A percentile compares a stretch with the other conserved stretches of the same genome.
phyloP scores from a whole-genome alignment of 2,113 vertebrate genomes.

The Geococcyx californianus region DNA sequence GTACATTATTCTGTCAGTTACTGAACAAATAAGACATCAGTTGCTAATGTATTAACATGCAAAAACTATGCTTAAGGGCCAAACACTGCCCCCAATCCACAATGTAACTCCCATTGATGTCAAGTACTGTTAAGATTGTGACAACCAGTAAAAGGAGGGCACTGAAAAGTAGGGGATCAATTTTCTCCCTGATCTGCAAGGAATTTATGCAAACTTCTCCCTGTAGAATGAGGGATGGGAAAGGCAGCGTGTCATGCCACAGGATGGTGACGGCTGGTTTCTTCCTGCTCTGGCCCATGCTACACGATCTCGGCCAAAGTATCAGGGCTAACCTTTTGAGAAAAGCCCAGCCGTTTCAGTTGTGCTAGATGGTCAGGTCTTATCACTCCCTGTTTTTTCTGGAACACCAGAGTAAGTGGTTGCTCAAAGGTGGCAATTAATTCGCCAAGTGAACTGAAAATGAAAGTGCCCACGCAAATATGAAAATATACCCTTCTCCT shows the following conservation, averaged over 20 bases:
- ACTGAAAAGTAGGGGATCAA: slow-evolving; percentile 52
- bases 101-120: slow-evolving; percentile 69
- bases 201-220: slow-evolving; percentile 53
- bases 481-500: background rate
- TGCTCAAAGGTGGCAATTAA: background rate
- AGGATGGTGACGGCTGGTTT: background rate
- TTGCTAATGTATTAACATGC: slow-evolving; percentile 78
- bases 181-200: slow-evolving; percentile 51
- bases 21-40: slow-evolving; percentile 80
- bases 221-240: background rate
- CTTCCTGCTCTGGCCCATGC: background rate
- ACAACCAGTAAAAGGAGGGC: slow-evolving; percentile 58
- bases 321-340: background rate
- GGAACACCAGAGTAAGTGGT: background rate
- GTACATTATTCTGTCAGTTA: slow-evolving; percentile 87
- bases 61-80: slow-evolving; percentile 70
- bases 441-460: background rate
- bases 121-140: slow-evolving; percentile 69
- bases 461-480: background rate
- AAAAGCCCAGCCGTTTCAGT: background rate
- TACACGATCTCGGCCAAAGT: background rate
- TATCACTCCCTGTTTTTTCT: background rate
- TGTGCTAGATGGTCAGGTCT: background rate
- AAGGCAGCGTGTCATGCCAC: background rate
- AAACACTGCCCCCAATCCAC: slow-evolving; percentile 70